Base-by-base conservation (phyloP, 2,113 vertebrate genomes). In the Alectura lathami region DNA sequence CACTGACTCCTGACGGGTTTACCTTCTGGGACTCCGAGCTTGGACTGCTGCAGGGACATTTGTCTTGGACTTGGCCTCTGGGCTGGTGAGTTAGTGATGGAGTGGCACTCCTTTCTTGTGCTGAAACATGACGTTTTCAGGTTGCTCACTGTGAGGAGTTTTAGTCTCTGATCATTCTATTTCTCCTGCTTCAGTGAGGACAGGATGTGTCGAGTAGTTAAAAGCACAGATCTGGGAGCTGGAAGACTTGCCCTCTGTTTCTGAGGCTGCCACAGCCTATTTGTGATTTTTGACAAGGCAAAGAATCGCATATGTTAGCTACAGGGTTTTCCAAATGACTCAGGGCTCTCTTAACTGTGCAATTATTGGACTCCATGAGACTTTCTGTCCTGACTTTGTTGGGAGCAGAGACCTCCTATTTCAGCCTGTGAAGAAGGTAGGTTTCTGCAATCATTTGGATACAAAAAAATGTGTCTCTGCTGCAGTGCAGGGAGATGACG, bases 31-130 rank as follows among this genome's bases (percentile, higher is more conserved):
- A 75, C 30, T 68, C 32, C 2, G 3, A 14, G 56, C 72, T 70
- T 86, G 85, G 68, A 29, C 53, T 86, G 60, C 88, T 90, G 88
- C 87, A 0, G 0, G 79, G 40, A 67, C 51, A 0, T 83, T 92
- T 81, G 11, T 77, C 75, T 94, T 70, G 85, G 82, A 77, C 64
- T 89, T 88, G 60, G 93, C 48, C 43, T 75, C 47, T 68, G 59
- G 32, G n/a, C 75, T 89, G 94, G 79, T 83, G 91, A 94, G 89
- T 93, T 95, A 77, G 42, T 74, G 68, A 38, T 67, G 67, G 82
- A 86, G 76, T 66, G 87, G 77, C 79, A 70, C 34, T 48, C 0
- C 0, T 91, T 75, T 94, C 48, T 82, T 75, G 51, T 80, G 40
- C 64, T 88, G 80, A 84, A 95, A 93, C 47, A 43, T 43, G n/a